Evolutionary conservation across 2,888 invertebrate species (phyloP).

Genomic region (Caenorhabditis drosophilae): DNA sequence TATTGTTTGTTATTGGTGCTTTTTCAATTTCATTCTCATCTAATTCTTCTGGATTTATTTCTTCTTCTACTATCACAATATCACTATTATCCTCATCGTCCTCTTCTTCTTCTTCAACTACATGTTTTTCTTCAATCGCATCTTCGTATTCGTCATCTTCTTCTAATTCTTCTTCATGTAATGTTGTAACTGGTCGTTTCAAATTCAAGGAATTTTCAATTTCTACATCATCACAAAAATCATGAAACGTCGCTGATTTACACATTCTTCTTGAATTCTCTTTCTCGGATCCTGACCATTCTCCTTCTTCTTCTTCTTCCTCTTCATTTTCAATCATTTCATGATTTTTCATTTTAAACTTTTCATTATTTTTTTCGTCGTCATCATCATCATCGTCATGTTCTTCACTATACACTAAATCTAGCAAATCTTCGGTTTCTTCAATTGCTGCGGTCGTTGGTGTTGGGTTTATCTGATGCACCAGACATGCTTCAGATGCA

Average conservation of each 20-base stretch:
- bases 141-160: slow-evolving; percentile 31
- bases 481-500: too few relatives aligned
- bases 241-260: slow-evolving; percentile 40
- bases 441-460: slow-evolving; percentile 21
- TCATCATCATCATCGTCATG: too few relatives aligned
- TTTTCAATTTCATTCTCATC: slow-evolving; percentile 3
- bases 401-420: slow-evolving; percentile 16
- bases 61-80: slow-evolving; percentile 33
- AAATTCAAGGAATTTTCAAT: slow-evolving; percentile 9
- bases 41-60: slow-evolving; percentile 1
- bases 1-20: not conserved
- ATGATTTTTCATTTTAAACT: slow-evolving; percentile 7
- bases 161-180: slow-evolving; percentile 27
- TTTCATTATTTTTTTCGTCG: too few relatives aligned
- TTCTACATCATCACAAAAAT: slow-evolving; percentile 33
- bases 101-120: slow-evolving; percentile 26
- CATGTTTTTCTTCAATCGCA: slow-evolving; percentile 21
- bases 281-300: not conserved
- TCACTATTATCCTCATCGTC: slow-evolving; percentile 27
- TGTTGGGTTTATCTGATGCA: too few relatives aligned
- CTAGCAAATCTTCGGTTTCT: slow-evolving; percentile 33
- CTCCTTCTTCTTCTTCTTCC: slow-evolving; percentile 15
- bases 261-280: slow-evolving; percentile 16
- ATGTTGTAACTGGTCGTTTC: slow-evolving; percentile 13
- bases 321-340: slow-evolving; percentile 20